phyloP scores from a whole-genome alignment of 1,140 invertebrate genomes.

The Lordiphosa clarofinis region DNA sequence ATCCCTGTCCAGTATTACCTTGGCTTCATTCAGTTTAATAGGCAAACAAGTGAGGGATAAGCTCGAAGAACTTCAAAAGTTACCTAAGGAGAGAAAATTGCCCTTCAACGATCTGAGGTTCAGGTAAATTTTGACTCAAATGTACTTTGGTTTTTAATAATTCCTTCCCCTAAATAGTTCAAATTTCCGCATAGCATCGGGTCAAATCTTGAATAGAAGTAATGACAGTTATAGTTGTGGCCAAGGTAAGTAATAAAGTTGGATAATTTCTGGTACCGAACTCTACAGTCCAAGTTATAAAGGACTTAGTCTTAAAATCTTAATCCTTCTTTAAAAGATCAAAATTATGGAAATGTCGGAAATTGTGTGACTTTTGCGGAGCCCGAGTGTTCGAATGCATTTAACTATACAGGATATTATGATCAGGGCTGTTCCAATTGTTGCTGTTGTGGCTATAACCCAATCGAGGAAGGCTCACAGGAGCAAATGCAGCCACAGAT shows the following conservation, averaged over 20 bases:
- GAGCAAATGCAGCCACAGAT: background rate
- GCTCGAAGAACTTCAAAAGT: background rate
- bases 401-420: background rate
- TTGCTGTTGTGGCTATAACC: background rate
- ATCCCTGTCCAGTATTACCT: too few relatives aligned
- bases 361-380: background rate
- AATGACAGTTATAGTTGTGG: background rate
- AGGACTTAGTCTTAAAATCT: too few relatives aligned
- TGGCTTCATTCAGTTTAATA: background rate
- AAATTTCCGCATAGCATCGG: slow-evolving; percentile 17
- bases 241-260: slow-evolving; percentile 2
- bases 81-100: too few relatives aligned
- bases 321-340: background rate
- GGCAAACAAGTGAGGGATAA: slow-evolving; percentile 1
- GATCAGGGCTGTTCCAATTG: background rate
- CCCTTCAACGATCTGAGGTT: too few relatives aligned
- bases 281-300: too few relatives aligned
- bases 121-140: too few relatives aligned
- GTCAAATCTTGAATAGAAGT: background rate
- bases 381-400: too few relatives aligned
- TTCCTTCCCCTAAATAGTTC: background rate
- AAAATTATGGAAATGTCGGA: background rate
- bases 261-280: too few relatives aligned
- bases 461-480: background rate
- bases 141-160: background rate